phyloP scores from a whole-genome alignment of 1,140 invertebrate species.

The Euwallacea fornicatus region DNA sequence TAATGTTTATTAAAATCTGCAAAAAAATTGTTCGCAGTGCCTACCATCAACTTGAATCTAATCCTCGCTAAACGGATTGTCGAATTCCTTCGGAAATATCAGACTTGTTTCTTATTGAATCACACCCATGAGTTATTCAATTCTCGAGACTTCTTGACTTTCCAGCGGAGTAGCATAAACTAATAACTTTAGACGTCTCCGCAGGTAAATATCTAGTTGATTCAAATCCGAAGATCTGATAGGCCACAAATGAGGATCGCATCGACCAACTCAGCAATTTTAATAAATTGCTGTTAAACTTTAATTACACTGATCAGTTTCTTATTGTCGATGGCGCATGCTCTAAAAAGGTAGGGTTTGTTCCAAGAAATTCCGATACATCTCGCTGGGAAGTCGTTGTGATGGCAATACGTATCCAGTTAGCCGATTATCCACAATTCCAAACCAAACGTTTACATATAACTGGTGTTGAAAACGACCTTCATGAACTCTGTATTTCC shows the following conservation, averaged over 20 bases:
- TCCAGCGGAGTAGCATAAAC: not conserved
- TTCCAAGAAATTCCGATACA: slow-evolving; percentile 2
- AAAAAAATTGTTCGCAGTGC: no score
- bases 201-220: not conserved
- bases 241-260: not conserved
- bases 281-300: not conserved
- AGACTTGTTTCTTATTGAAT: not conserved
- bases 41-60: not conserved
- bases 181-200: not conserved
- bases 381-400: not conserved
- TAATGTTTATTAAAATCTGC: no score
- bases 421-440: not conserved
- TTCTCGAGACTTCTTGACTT: not conserved
- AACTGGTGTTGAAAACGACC: no score
- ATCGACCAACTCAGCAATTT: not conserved
- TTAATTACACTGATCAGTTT: not conserved
- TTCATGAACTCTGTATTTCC: no score
- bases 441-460: not conserved
- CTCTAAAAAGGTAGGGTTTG: not conserved
- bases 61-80: not conserved
- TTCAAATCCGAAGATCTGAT: not conserved
- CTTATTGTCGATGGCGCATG: not conserved
- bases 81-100: not conserved
- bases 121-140: not conserved
- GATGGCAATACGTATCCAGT: not conserved